Evolutionary conservation across 1,140 invertebrate species (phyloP), one percentile per base, ranked within the genome.

Genomic region (Drosophila parabipectinata): DNA sequence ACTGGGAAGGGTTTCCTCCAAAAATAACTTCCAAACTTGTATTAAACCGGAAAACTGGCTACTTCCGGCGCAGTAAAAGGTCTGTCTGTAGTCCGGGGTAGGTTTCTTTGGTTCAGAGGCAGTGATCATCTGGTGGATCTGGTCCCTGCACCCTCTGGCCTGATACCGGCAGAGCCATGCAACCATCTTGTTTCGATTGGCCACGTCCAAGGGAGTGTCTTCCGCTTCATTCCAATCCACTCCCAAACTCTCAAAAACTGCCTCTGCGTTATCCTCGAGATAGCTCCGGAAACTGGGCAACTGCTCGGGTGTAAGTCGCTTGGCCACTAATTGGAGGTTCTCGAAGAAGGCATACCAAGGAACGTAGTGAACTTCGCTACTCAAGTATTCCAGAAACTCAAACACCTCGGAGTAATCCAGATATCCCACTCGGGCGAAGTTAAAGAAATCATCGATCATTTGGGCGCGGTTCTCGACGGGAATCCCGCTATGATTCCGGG

Each of bases 361-460:
- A 3, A 94, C 81, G 45, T 93, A 94, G 1, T 94, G 92, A 0
- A 66, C 72, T 67, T 95, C 95, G 1, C 77, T 74, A 0, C 53
- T 74, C 15, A 95, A 67, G 72, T 95, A 95, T 8, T 82, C 83
- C 2, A 92, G 78, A 4, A 94, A 78, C 28, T 93, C 56, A 2
- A 95, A 85, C 0, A 94, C 91, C 1, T 93, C 69, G 0, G 74
- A 67, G 44, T 94, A 94, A 15, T 92, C 51, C 15, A 95, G 64
- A 14, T 93, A 85, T 28, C 92, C 93, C 50, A 93, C 93, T 41
- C 92, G 91, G 0, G 95, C 95, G 47, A 97, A 92, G 71, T 94
- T 94, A 55, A 95, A 94, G 1, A 95, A 93, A 90, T 97, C 96
- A 76, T 97, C 95, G 1, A 97, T 90, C 1, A 97, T 92, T 79